A percentile compares a stretch with the other conserved stretches of the same genome.
phyloP scores from a whole-genome alignment of 2,888 invertebrate genomes.

The Hoplodrina blanda region DNA sequence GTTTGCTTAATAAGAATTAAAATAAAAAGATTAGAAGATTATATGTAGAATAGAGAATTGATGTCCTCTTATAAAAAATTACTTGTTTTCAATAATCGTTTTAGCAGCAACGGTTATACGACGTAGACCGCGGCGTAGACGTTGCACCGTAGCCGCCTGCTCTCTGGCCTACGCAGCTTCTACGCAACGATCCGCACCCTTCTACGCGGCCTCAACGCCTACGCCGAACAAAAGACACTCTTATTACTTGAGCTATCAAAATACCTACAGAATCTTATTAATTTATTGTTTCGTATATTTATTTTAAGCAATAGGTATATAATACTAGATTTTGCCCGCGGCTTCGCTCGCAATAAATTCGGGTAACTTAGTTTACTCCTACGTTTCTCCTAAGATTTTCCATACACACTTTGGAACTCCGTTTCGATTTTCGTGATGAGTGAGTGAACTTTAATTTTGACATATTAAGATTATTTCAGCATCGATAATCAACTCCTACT shows the following conservation, averaged over 20 bases:
- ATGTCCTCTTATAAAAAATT: neutral
- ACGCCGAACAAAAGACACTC: conserved; percentile 15
- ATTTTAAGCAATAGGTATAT: too few relatives aligned
- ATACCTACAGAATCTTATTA: neutral
- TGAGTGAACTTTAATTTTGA: too few relatives aligned
- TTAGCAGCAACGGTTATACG: neutral
- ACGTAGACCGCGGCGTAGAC: conserved; percentile 3
- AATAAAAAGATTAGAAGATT: too few relatives aligned
- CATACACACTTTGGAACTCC: too few relatives aligned
- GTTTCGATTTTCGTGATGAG: too few relatives aligned
- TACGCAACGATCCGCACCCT: conserved; percentile 9
- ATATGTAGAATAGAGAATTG: too few relatives aligned
- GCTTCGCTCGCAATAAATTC: too few relatives aligned
- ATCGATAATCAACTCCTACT: neutral
- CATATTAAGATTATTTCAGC: too few relatives aligned
- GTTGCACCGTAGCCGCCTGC: conserved; percentile 1
- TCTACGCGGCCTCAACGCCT: conserved; percentile 9
- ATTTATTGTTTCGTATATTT: neutral
- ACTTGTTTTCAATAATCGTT: neutral
- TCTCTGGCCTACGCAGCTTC: conserved; percentile 18
- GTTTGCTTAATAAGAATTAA: neutral
- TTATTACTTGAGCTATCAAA: neutral
- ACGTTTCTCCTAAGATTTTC: too few relatives aligned
- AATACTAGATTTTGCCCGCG: too few relatives aligned
- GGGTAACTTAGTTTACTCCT: too few relatives aligned